Evolutionary conservation across 2,888 invertebrate species (phyloP).

Genomic region (Drosophila mercatorum): DNA sequence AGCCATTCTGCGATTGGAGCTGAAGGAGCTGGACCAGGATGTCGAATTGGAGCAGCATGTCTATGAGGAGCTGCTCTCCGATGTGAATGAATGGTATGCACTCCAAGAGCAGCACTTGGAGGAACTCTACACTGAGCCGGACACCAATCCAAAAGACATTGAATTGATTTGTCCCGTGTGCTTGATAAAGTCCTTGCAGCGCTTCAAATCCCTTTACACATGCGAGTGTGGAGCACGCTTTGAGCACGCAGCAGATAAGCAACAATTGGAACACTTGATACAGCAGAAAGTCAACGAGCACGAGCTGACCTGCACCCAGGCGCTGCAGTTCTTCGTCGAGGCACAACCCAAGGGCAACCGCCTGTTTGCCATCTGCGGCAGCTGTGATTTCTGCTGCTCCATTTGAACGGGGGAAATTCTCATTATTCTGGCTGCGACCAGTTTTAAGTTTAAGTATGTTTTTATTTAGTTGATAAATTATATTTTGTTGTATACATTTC

Average conservation of each 20-base stretch:
- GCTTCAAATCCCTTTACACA: constrained; percentile 70
- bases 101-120: constrained; percentile 75
- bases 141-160: constrained; percentile 70
- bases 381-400: constrained; percentile 80
- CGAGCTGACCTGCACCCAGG: constrained; percentile 64
- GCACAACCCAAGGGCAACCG: constrained; percentile 37
- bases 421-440: constrained; percentile 41
- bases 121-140: constrained; percentile 83
- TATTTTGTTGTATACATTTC: not conserved
- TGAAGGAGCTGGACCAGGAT: constrained; percentile 80
- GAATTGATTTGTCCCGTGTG: constrained; percentile 86
- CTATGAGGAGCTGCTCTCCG: constrained; percentile 78
- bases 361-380: constrained; percentile 75
- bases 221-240: constrained; percentile 83
- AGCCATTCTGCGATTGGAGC: constrained; percentile 76
- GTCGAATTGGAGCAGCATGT: constrained; percentile 79
- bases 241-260: constrained; percentile 52
- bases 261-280: constrained; percentile 50
- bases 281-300: constrained; percentile 64
- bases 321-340: constrained; percentile 78
- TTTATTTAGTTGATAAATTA: constrained; percentile 9
- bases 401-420: constrained; percentile 40
- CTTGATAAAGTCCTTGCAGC: constrained; percentile 76
- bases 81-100: constrained; percentile 81
- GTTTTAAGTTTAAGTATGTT: not conserved